These are phyloP conservation scores for Cydia strobilella DNA, from an alignment of 1,140 invertebrate genomes.

Conservation along the genomic window DNA sequence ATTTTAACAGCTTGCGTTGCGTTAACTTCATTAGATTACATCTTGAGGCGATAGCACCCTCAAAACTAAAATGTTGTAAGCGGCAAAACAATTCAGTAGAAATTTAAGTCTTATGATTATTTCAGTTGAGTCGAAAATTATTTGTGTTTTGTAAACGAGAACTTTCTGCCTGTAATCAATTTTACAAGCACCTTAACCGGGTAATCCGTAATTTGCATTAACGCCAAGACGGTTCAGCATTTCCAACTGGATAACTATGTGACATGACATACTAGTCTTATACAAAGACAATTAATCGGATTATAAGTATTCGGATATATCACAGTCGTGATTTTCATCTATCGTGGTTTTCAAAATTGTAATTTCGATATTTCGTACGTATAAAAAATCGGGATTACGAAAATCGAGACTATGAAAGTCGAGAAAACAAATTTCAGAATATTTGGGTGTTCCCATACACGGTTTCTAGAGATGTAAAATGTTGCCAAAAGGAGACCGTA, in stretches of 20 bases:
- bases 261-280: neutral
- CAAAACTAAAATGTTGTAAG: neutral
- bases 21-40: constrained; percentile 30
- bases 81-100: neutral
- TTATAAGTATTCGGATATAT: no score
- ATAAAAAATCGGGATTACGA: no score
- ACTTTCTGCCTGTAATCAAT: neutral
- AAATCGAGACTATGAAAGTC: no score
- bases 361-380: no score
- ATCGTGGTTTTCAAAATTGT: no score
- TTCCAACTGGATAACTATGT: neutral
- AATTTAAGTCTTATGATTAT: neutral
- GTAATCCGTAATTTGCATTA: constrained; percentile 8
- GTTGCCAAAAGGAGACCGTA: no score
- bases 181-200: constrained; percentile 1
- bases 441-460: no score
- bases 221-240: neutral
- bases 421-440: no score
- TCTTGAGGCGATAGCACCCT: neutral
- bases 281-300: no score
- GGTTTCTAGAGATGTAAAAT: no score
- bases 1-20: constrained; percentile 38
- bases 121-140: neutral
- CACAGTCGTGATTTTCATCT: no score
- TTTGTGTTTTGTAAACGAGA: neutral